Percentiles rank a stretch among this genome's conserved stretches.
Conservation (phyloP, 2,888 invertebrate genomes). For the Phyto melanocephala region DNA sequence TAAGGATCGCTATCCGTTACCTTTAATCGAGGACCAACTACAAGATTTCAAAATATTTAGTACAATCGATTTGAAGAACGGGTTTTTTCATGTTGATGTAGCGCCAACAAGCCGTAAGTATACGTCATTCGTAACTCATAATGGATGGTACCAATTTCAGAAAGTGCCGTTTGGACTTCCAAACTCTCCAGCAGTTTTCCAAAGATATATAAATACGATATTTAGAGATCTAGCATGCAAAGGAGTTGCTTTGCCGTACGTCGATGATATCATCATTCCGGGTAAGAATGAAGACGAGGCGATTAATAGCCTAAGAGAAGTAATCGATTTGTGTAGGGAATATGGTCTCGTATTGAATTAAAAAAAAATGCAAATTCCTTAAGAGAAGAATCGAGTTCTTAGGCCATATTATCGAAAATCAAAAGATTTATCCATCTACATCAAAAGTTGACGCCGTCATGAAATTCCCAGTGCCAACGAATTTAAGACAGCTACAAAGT, state of each 20-base stretch:
- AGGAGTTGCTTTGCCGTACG: neutral
- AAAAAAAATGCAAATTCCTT: slow-evolving; percentile 9
- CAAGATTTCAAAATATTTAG: neutral
- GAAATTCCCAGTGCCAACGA: slow-evolving; percentile 22
- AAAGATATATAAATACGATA: no score
- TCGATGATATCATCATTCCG: no score
- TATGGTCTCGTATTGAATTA: slow-evolving; percentile 31
- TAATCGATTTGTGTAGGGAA: neutral
- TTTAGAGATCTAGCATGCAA: neutral
- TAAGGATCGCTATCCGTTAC: slow-evolving; percentile 68
- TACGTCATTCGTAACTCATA: neutral
- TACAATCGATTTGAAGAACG: neutral
- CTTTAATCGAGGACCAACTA: slow-evolving; percentile 32
- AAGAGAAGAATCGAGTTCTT: no score
- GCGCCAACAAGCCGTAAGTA: neutral
- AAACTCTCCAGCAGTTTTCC: no score
- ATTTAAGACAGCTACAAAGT: slow-evolving; percentile 29
- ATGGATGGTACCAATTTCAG: neutral
- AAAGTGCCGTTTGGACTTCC: no score
- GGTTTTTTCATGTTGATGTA: neutral
- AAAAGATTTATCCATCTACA: slow-evolving; percentile 46
- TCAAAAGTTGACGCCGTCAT: slow-evolving; percentile 31
- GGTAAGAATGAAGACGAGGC: neutral
- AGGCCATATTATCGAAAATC: slow-evolving; percentile 46
- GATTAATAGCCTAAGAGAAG: neutral